phyloP scores from a whole-genome alignment of 2,113 vertebrate genomes.

The Pontoporia blainvillei region DNA sequence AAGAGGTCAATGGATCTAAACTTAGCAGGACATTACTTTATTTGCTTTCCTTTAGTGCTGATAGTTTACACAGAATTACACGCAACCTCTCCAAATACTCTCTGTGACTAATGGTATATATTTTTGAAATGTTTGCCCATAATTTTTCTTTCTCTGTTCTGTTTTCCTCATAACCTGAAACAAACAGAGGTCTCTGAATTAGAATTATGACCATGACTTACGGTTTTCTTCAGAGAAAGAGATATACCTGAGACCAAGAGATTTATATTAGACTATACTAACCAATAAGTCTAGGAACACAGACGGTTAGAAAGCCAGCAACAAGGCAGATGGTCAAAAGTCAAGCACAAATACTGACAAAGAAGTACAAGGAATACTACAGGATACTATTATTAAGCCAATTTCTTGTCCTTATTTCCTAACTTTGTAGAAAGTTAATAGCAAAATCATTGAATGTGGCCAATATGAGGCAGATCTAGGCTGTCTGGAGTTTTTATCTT shows the following conservation, averaged over 20 bases:
- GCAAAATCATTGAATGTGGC: background rate
- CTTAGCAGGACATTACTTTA: background rate
- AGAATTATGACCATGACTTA: background rate
- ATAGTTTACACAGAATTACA: background rate
- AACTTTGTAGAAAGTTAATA: background rate
- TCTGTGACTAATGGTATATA: background rate
- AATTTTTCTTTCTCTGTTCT: background rate
- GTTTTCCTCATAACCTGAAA: background rate
- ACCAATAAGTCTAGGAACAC: background rate
- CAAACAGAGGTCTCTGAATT: background rate
- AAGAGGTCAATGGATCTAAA: background rate
- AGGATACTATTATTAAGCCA: background rate
- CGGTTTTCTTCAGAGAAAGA: background rate
- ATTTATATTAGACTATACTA: background rate
- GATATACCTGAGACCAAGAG: background rate
- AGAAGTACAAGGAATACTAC: background rate
- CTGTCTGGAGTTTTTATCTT: background rate
- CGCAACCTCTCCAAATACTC: background rate
- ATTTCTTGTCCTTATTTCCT: background rate
- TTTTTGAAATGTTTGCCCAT: constrained; percentile 1
- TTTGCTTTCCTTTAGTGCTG: background rate
- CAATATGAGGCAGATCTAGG: background rate
- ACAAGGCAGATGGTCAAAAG: background rate
- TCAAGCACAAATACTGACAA: background rate
- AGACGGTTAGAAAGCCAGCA: background rate